Percentiles rank a stretch among this genome's conserved stretches.
These are phyloP conservation scores for Origma solitaria DNA, from an alignment of 2,113 vertebrate genomes.

Conservation along the genomic window DNA sequence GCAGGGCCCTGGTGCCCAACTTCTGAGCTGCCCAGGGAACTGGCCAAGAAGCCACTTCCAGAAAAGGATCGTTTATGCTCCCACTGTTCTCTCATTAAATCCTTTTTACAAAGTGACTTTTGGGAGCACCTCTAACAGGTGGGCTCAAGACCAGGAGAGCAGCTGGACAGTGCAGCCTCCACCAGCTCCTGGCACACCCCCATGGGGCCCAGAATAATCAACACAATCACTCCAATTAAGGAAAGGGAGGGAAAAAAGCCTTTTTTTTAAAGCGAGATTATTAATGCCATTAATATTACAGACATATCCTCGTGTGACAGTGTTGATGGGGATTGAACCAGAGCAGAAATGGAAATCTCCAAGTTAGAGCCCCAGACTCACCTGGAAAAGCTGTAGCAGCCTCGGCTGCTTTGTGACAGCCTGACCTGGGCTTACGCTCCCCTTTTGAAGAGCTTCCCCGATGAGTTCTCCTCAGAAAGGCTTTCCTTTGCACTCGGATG, in stretches of 20 bases:
- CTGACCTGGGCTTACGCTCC: fast-evolving
- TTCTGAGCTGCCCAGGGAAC: neutral
- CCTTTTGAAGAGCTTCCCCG: neutral
- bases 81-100: neutral
- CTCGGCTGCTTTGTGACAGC: neutral
- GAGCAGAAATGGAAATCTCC: neutral
- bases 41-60: neutral
- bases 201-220: neutral
- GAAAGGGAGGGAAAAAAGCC: fast-evolving
- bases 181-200: neutral
- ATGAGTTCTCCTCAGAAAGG: neutral
- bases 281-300: neutral
- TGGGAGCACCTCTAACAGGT: neutral
- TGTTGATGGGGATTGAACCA: neutral
- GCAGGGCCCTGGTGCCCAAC: neutral
- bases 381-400: neutral
- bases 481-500: neutral
- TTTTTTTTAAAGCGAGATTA: neutral
- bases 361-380: neutral
- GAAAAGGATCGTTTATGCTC: neutral
- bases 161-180: neutral
- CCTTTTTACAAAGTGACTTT: neutral
- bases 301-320: neutral
- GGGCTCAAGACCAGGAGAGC: neutral
- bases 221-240: fast-evolving